Evolutionary conservation across 2,113 vertebrate genomes (phyloP).

Genomic region (Climacteris rufus): DNA sequence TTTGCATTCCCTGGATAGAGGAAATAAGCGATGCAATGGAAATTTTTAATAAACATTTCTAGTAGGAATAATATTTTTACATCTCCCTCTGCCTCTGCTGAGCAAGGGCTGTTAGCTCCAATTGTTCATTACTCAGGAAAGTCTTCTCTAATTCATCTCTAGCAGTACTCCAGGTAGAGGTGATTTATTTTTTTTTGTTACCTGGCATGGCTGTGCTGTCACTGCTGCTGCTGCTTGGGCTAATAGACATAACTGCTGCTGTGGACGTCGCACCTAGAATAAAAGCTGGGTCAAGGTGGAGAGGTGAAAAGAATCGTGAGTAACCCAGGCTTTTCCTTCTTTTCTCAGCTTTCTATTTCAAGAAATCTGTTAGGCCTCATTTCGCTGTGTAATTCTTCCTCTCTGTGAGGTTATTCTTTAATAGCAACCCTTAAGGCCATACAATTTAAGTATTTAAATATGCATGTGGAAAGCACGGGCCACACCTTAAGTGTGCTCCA

Average conservation of each 20-base stretch:
- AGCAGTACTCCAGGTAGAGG: slow-evolving; percentile 54
- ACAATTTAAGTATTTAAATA: slow-evolving; percentile 48
- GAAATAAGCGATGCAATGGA: slow-evolving; percentile 4
- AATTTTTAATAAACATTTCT: slow-evolving; percentile 39
- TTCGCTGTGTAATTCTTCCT: not conserved
- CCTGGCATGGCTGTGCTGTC: slow-evolving; percentile 79
- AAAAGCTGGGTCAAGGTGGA: slow-evolving; percentile 90
- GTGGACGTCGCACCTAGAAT: slow-evolving; percentile 72
- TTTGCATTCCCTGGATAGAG: slow-evolving; percentile 19
- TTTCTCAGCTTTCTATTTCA: slow-evolving; percentile 28
- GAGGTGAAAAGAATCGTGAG: slow-evolving; percentile 94
- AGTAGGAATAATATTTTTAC: slow-evolving; percentile 21
- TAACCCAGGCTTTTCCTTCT: slow-evolving; percentile 66
- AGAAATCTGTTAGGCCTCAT: not conserved
- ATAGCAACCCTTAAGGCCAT: not conserved
- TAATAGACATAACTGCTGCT: slow-evolving; percentile 70
- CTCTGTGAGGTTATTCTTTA: not conserved
- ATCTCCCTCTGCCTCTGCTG: slow-evolving; percentile 53
- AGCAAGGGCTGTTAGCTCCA: slow-evolving; percentile 63
- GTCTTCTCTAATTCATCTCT: slow-evolving; percentile 57
- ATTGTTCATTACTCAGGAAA: slow-evolving; percentile 43
- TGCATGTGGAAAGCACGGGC: slow-evolving; percentile 29
- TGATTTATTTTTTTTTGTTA: slow-evolving; percentile 40
- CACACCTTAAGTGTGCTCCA: slow-evolving; percentile 42
- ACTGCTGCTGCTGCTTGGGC: slow-evolving; percentile 75